Base-by-base conservation (phyloP, 2,113 vertebrate species). In the Archocentrus centrarchus region DNA sequence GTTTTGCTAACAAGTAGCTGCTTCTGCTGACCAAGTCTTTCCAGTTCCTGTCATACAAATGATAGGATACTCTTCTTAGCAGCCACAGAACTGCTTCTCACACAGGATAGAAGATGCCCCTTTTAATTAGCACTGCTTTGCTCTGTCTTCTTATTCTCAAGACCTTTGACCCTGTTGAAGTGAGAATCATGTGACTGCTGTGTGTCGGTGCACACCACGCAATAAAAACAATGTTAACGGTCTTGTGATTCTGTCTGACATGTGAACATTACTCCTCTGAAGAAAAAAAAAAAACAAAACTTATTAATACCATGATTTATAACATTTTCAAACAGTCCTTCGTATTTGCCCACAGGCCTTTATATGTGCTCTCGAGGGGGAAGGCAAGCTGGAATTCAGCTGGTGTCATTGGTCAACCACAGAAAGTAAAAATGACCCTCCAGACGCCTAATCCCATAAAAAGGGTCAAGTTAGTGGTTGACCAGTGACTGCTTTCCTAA, bases 71-170 rank as follows among this genome's bases (percentile, higher is more conserved):
- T 86, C 59, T 75, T 75, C 57, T 68, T 58, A 64, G 75, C 39
- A 80, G 81, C 22, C 37, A 62, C 80, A 53, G 78, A 86, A 86
- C 18, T 75, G 73, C 57, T 90, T 94, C 82, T 90, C 91, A 91
- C 88, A 84, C 30, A 83, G 78, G 61, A 82, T 80, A 91, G 84
- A 91, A 94, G 88, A 89, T 27, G 80, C 30, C 77, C 22, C 61
- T 79, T 91, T 92, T 95, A 94, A 93, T 93, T 93, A 94, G 84
- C 86, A 90, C 84, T 27, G 50, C 75, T 30, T 62, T 57, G 83
- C 85, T 82, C 66, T 17, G 76, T 82, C 81, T 86, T 77, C 81
- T 60, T 59, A 30, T 59, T 85, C 89, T 82, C 82, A 79, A 17
- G 79, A 39, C 79, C 81, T 88, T 39, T 91, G 79, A 89, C 78